Evolutionary conservation across 2,888 invertebrate species (phyloP), one percentile per base, ranked within the genome.

Genomic region (Brachyopa scutellaris): DNA sequence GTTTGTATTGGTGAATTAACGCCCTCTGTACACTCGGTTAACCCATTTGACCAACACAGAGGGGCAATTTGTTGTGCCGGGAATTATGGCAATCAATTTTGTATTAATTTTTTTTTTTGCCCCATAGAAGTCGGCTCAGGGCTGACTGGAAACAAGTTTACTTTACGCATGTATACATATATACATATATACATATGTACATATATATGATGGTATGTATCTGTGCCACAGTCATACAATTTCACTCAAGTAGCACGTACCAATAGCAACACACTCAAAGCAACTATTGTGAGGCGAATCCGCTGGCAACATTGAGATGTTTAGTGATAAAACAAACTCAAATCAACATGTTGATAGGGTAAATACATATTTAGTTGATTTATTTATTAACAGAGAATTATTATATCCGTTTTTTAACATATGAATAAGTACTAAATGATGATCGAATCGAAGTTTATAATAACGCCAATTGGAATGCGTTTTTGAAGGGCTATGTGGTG

Each of bases 111-210:
- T 23, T 19, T 51, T 21, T 40, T 9, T 40, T 9, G 15, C 15
- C 26, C 38, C 47, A 26, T 23, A 40, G 49, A 33, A 73, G 21
- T 23, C 47, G 26, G 47, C 55, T 67, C 55, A 47, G 67, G 73
- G 73, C 73, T 79, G 73, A 61, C 55, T 61, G 8, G 51, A 77
- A 82, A 82, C 82, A 66, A 72, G 82, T 82, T 82, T 82, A 47
- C 42, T 42, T 31, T 3, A 23, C 47, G 47, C 47, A 23, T 26
- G 47, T 47, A 47, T 47, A 26, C 6, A 26, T n/a, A n/a, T n/a
- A n/a, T n/a, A n/a, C n/a, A n/a, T n/a, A n/a, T n/a, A n/a, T n/a
- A n/a, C n/a, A n/a, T n/a, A n/a, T n/a, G n/a, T n/a, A n/a, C n/a
- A n/a, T n/a, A n/a, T n/a, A n/a, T n/a, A n/a, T n/a, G n/a, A n/a